These are phyloP conservation scores for Drosophila ogumai DNA, from an alignment of 1,140 invertebrate genomes.

Conservation along the genomic window DNA sequence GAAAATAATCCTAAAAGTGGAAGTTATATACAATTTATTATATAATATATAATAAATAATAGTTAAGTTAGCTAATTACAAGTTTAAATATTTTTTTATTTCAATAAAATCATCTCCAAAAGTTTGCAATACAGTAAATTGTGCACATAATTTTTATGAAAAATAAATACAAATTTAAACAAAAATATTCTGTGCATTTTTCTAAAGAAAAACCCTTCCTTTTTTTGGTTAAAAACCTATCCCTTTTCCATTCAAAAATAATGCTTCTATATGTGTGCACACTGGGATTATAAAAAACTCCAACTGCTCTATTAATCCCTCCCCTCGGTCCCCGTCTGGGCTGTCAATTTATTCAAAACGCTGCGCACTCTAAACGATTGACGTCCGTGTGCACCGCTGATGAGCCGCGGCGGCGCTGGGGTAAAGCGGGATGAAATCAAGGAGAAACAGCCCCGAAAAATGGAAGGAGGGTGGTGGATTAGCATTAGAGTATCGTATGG, in stretches of 20 bases:
- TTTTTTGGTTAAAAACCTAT: background rate
- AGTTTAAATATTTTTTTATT: background rate
- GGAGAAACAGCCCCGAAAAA: constrained; percentile 2
- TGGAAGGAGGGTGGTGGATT: background rate
- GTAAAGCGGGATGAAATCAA: constrained; percentile 9
- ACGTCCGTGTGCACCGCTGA: constrained; percentile 37
- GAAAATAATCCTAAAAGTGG: too few relatives aligned
- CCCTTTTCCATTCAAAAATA: background rate
- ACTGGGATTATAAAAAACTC: constrained; percentile 17
- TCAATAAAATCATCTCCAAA: background rate
- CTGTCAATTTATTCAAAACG: constrained; percentile 62
- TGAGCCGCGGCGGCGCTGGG: constrained; percentile 6
- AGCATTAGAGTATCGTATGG: constrained; percentile 6
- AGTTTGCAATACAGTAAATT: too few relatives aligned
- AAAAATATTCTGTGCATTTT: background rate
- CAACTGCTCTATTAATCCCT: constrained; percentile 28
- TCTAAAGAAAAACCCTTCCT: background rate
- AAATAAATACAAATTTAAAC: too few relatives aligned
- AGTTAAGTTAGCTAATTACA: background rate
- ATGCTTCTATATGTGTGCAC: background rate
- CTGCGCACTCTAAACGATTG: constrained; percentile 56
- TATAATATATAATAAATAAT: background rate
- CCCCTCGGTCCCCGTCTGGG: background rate
- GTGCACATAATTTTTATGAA: too few relatives aligned
- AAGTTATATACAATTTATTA: too few relatives aligned